These are phyloP conservation scores for Mylabris phalerata DNA, from an alignment of 1,140 invertebrate species.

Conservation along the genomic window DNA sequence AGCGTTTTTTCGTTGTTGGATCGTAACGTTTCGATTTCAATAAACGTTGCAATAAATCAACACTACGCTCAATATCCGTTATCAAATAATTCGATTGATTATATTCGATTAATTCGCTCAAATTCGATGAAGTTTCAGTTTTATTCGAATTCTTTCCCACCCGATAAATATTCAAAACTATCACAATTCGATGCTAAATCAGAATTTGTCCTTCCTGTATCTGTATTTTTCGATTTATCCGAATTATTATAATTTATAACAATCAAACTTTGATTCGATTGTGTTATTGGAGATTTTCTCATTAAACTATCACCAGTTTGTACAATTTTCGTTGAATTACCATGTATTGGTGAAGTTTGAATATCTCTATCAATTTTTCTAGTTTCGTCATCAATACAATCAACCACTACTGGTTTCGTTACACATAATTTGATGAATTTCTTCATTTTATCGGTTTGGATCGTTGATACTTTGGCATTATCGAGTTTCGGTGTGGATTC, in stretches of 20 bases:
- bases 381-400: conserved; percentile 19
- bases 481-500: conserved; percentile 32
- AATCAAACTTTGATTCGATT: conserved; percentile 17
- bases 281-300: background rate
- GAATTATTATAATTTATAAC: conserved; percentile 6
- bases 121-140: conserved; percentile 2
- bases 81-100: conserved; percentile 17
- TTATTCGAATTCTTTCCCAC: background rate
- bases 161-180: conserved; percentile 30
- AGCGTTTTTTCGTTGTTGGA: conserved; percentile 32
- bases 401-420: conserved; percentile 29
- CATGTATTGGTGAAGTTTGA: conserved; percentile 15
- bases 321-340: conserved; percentile 16
- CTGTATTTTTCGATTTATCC: background rate
- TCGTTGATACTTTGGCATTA: background rate
- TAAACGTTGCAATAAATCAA: conserved; percentile 32
- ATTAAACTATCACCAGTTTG: conserved; percentile 23
- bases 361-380: conserved; percentile 16
- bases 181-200: conserved; percentile 24
- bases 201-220: background rate
- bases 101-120: conserved; percentile 14
- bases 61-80: conserved; percentile 26
- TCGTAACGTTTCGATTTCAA: conserved; percentile 36
- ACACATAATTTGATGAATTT: conserved; percentile 26
- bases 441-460: conserved; percentile 3